These are phyloP conservation scores for Grus americana DNA, from an alignment of 2,113 vertebrate species.

Conservation along the genomic window DNA sequence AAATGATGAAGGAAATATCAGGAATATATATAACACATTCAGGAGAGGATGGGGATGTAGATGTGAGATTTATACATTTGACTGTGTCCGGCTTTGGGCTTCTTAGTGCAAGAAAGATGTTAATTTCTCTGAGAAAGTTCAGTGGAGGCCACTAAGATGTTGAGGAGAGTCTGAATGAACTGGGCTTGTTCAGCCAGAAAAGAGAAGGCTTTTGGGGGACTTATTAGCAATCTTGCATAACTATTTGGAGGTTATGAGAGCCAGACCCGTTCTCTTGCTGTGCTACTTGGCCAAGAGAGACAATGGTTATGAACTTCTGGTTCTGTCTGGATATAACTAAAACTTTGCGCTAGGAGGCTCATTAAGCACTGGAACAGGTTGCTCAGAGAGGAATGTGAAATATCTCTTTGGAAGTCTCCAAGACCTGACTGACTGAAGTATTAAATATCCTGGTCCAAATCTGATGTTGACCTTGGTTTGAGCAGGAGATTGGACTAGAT, in stretches of 20 bases:
- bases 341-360: neutral
- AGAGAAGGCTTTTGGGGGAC: neutral
- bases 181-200: neutral
- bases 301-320: neutral
- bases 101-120: neutral
- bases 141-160: neutral
- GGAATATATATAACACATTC: neutral
- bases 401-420: neutral
- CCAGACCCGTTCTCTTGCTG: neutral
- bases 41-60: neutral
- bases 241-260: neutral
- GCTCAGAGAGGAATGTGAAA: neutral
- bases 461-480: neutral
- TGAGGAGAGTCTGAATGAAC: neutral
- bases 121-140: neutral
- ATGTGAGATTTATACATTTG: neutral
- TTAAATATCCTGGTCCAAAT: neutral
- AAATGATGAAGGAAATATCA: neutral
- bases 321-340: neutral
- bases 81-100: neutral
- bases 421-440: neutral
- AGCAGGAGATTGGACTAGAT: neutral
- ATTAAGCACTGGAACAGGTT: neutral
- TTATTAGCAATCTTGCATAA: rapidly evolving
- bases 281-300: neutral